Evolutionary conservation across 2,797 vertebrate genomes (phyloP).

Genomic region (Urocyon cinereoargenteus): DNA sequence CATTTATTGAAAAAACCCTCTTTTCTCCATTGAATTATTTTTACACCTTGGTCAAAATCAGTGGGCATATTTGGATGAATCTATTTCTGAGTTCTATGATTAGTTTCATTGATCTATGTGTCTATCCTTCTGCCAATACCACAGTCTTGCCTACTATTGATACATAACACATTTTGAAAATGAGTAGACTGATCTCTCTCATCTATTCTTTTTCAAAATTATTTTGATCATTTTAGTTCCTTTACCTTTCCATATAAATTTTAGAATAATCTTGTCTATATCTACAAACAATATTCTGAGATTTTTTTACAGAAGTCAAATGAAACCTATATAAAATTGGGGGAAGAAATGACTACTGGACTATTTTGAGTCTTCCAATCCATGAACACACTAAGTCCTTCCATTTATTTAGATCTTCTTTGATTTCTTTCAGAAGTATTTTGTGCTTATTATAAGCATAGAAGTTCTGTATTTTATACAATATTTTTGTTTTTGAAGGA

Average conservation of each 20-base stretch:
- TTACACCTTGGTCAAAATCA: neutral
- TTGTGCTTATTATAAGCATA: neutral
- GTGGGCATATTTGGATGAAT: neutral
- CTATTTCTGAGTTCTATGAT: neutral
- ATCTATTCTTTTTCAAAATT: neutral
- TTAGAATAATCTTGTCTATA: neutral
- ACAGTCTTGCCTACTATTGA: neutral
- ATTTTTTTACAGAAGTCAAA: neutral
- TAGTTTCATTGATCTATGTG: neutral
- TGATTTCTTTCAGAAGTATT: neutral
- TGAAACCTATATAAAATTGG: neutral
- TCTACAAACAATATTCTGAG: neutral
- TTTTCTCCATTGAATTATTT: neutral
- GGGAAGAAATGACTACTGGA: neutral
- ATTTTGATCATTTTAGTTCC: neutral
- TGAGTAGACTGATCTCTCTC: neutral
- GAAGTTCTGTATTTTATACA: neutral
- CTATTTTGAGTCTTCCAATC: neutral
- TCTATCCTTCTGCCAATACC: neutral
- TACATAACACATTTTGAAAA: neutral
- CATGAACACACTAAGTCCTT: neutral
- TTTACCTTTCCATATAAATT: neutral
- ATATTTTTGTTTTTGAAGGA: neutral
- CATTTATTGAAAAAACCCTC: neutral
- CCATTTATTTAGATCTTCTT: neutral